phyloP scores from a whole-genome alignment of 2,113 vertebrate genomes.

The Hydropotes inermis region DNA sequence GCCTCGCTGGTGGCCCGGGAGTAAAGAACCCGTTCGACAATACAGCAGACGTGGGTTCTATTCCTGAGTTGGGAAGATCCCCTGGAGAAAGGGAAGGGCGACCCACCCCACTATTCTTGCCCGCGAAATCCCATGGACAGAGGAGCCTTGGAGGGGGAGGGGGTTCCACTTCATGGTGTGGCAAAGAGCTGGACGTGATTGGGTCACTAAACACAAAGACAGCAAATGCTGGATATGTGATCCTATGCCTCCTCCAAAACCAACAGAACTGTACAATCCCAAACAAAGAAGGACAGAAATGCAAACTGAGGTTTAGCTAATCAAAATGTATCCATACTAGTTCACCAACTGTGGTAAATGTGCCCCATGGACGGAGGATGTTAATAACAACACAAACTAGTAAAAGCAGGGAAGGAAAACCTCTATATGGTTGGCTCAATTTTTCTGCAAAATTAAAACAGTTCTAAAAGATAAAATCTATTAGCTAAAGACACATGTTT shows the following conservation, averaged over 20 bases:
- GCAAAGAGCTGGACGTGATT: not conserved
- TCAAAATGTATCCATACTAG: too few relatives aligned
- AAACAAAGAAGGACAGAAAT: not conserved
- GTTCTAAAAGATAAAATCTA: not conserved
- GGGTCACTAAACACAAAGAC: not conserved
- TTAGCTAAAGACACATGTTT: not conserved
- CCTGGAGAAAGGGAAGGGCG: not conserved
- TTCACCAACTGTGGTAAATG: not conserved
- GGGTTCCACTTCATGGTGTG: not conserved
- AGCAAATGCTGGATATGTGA: not conserved
- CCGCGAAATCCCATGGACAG: rapidly evolving
- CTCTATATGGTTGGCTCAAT: rapidly evolving
- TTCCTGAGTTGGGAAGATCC: not conserved
- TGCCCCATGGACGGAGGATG: not conserved
- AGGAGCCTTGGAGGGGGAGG: too few relatives aligned
- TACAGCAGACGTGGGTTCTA: not conserved
- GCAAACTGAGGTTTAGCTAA: not conserved
- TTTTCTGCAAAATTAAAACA: not conserved
- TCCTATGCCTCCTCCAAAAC: not conserved
- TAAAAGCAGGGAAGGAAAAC: not conserved
- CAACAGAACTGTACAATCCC: not conserved
- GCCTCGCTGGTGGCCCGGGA: rapidly evolving
- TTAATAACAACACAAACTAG: rapidly evolving
- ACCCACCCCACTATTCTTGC: too few relatives aligned
- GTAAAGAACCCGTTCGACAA: rapidly evolving